Conservation (phyloP, 1,140 invertebrate species). For the Drosophila biarmipes region DNA sequence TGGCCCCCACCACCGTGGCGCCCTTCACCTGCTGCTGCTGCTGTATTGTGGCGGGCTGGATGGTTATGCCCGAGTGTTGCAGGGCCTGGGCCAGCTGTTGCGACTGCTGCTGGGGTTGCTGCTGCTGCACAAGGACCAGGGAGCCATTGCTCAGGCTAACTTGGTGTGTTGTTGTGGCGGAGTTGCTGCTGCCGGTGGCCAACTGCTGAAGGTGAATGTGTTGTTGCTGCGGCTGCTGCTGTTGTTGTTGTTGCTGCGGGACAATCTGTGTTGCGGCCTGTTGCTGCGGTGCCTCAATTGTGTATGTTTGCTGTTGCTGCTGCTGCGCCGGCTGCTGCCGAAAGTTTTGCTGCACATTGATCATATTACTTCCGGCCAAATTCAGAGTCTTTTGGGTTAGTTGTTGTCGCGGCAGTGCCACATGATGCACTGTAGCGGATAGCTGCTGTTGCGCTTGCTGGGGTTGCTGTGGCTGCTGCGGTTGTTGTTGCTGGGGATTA, state of each 20-base stretch:
- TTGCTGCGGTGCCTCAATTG: constrained; percentile 39
- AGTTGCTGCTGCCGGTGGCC: constrained; percentile 32
- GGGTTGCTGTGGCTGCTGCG: constrained; percentile 61
- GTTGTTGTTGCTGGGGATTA: constrained; percentile 50
- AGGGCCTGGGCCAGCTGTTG: constrained; percentile 68
- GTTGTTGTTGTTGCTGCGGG: constrained; percentile 24
- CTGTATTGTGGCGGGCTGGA: constrained; percentile 73
- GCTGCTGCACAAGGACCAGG: constrained; percentile 86
- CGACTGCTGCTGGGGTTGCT: constrained; percentile 64
- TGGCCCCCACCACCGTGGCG: constrained; percentile 62
- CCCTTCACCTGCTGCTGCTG: constrained; percentile 61
- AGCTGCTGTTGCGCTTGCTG: constrained; percentile 77
- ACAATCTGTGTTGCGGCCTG: constrained; percentile 47
- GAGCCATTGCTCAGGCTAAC: constrained; percentile 85
- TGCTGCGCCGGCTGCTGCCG: constrained; percentile 50
- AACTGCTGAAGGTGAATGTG: constrained; percentile 73
- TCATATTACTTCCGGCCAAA: constrained; percentile 55
- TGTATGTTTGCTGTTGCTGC: constrained; percentile 47
- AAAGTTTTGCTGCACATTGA: constrained; percentile 69
- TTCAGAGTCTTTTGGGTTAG: constrained; percentile 64
- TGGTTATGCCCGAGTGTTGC: constrained; percentile 78
- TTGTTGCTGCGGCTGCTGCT: constrained; percentile 61
- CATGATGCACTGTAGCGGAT: constrained; percentile 78
- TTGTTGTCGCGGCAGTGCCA: constrained; percentile 84
- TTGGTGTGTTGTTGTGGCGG: constrained; percentile 67